Percentiles rank a stretch among this genome's conserved stretches.
Conservation (phyloP, 1,140 invertebrate species). For the Zaprionus lachaisei region DNA sequence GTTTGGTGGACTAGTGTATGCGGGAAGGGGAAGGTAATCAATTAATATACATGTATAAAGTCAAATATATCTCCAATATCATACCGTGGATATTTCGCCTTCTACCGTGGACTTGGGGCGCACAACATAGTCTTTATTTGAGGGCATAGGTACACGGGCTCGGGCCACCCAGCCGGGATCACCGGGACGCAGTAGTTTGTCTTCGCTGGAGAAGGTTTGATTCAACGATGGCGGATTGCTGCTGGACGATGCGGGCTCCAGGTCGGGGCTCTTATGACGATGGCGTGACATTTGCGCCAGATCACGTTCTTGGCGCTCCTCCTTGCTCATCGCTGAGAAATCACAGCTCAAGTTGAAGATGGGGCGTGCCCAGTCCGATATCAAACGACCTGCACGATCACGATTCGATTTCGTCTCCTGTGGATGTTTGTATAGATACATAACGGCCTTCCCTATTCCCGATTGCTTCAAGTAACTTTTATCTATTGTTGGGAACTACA, state of each 20-base stretch:
- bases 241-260: conserved; percentile 66
- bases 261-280: conserved; percentile 85
- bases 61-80: conserved; percentile 51
- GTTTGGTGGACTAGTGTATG: conserved; percentile 89
- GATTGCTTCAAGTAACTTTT: conserved; percentile 96
- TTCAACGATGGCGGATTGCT: conserved; percentile 87
- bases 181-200: conserved; percentile 91
- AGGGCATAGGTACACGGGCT: conserved; percentile 97
- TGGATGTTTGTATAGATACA: conserved; percentile 99
- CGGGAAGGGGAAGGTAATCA: not conserved
- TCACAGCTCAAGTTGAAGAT: conserved; percentile 98
- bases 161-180: conserved; percentile 97
- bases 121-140: conserved; percentile 98
- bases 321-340: conserved; percentile 94
- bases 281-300: conserved; percentile 93
- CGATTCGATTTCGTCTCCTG: conserved; percentile 98
- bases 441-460: conserved; percentile 98
- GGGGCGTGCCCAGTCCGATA: conserved; percentile 98
- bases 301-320: conserved; percentile 96
- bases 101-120: conserved; percentile 96
- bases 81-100: conserved; percentile 92
- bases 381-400: conserved; percentile 94
- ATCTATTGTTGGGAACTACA: conserved; percentile 94
- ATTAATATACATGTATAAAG: not conserved
- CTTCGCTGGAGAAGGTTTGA: conserved; percentile 84